phyloP scores from a whole-genome alignment of 2,888 invertebrate species.

The Lysandra bellargus region DNA sequence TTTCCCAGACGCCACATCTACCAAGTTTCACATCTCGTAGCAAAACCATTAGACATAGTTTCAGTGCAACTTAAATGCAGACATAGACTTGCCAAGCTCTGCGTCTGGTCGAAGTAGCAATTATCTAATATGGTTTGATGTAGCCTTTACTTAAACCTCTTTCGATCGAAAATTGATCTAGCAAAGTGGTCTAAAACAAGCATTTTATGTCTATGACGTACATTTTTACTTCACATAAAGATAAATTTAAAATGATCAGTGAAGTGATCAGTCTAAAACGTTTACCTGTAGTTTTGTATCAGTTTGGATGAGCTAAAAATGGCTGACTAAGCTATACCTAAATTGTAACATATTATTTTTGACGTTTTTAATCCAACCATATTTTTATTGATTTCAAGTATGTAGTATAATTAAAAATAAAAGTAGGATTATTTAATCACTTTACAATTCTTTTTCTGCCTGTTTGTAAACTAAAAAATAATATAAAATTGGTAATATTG shows the following conservation, averaged over 20 bases:
- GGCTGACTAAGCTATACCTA: too few relatives aligned
- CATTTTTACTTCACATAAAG: background rate
- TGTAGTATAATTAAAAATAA: too few relatives aligned
- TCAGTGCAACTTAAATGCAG: slow-evolving; percentile 14
- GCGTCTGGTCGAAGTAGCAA: slow-evolving; percentile 15
- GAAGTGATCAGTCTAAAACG: too few relatives aligned
- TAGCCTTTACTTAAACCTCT: background rate
- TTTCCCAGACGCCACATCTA: slow-evolving; percentile 6
- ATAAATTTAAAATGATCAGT: too few relatives aligned
- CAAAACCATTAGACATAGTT: slow-evolving; percentile 18
- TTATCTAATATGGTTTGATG: slow-evolving; percentile 20
- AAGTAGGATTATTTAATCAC: too few relatives aligned
- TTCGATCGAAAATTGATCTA: background rate
- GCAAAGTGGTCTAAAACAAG: background rate
- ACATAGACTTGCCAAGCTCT: slow-evolving; percentile 18
- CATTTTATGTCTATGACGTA: background rate
- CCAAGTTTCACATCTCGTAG: background rate
- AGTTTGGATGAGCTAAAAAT: too few relatives aligned
- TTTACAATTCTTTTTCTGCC: too few relatives aligned
- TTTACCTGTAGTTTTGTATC: too few relatives aligned
- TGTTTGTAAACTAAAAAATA: too few relatives aligned
- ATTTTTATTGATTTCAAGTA: too few relatives aligned
- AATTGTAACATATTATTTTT: too few relatives aligned
- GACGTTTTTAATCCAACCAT: too few relatives aligned
- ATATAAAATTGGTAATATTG: background rate